Evolutionary conservation across 2,797 vertebrate species (phyloP).

Genomic region (Megaceryle alcyon): DNA sequence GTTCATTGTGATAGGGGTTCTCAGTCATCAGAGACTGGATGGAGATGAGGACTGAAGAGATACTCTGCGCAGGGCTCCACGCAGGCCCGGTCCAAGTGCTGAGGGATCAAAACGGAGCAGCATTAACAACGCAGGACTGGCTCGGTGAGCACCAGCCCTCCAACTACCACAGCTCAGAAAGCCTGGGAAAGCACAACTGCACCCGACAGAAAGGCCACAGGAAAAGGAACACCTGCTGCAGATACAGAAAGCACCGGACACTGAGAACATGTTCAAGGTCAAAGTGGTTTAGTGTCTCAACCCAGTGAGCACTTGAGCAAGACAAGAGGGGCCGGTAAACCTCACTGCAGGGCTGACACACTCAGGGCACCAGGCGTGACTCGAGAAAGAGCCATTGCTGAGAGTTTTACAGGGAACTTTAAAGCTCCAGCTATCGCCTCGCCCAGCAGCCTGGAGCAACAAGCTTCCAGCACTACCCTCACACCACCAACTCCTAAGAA

Average conservation of each 20-base stretch:
- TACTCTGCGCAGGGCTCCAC: conserved; percentile 98
- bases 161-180: neutral
- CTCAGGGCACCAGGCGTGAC: neutral
- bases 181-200: neutral
- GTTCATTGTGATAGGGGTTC: conserved; percentile 98
- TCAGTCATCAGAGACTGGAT: conserved; percentile 99
- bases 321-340: neutral
- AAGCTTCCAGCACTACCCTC: accelerated
- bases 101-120: conserved; percentile 23
- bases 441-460: neutral
- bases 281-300: neutral
- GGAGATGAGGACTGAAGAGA: conserved; percentile 98
- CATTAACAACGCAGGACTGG: neutral
- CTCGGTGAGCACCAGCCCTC: neutral
- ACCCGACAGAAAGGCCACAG: neutral
- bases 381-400: neutral
- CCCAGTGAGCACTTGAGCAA: neutral
- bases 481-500: neutral
- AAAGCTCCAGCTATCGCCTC: neutral
- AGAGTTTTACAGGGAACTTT: neutral
- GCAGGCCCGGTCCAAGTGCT: conserved; percentile 98
- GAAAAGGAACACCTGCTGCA: neutral
- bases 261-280: neutral
- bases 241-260: neutral
- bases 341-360: neutral